Percentiles rank a stretch among this genome's conserved stretches.
Evolutionary conservation across 2,888 invertebrate species (phyloP).

Genomic region (Standfussiana lucernea): DNA sequence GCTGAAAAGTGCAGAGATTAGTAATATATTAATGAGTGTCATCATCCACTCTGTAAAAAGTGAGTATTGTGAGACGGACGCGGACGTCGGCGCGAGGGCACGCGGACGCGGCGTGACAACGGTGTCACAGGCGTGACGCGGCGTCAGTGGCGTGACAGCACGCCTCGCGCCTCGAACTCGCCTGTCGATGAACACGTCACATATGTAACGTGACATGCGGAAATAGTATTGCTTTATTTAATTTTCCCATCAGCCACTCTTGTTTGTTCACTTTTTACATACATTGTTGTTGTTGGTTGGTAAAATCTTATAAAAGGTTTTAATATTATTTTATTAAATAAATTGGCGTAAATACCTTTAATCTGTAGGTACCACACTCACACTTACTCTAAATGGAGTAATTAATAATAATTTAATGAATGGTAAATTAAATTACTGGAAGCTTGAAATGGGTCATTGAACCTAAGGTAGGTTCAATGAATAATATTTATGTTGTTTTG

Average conservation of each 20-base stretch:
- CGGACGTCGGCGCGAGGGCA: slow-evolving; percentile 27
- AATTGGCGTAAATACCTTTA: neutral
- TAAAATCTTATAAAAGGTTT: neutral
- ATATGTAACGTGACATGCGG: slow-evolving; percentile 80
- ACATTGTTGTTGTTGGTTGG: slow-evolving; percentile 14
- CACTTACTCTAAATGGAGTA: neutral
- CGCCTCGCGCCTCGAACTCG: slow-evolving; percentile 57
- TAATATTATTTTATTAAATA: neutral
- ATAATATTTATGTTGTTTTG: too few relatives aligned
- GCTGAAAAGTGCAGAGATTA: slow-evolving; percentile 1
- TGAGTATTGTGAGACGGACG: slow-evolving; percentile 28
- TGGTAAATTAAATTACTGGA: neutral
- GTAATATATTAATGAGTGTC: slow-evolving; percentile 19
- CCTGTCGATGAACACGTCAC: slow-evolving; percentile 82
- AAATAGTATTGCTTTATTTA: slow-evolving; percentile 87
- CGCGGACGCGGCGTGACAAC: slow-evolving; percentile 57
- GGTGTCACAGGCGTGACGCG: slow-evolving; percentile 48
- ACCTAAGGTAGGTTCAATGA: too few relatives aligned
- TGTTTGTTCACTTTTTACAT: slow-evolving; percentile 63
- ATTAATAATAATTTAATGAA: too few relatives aligned
- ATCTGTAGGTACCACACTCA: neutral
- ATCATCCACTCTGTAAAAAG: slow-evolving; percentile 28
- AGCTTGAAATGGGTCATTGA: neutral
- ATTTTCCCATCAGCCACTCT: slow-evolving; percentile 75
- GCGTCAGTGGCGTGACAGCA: slow-evolving; percentile 57